Conservation (phyloP, 1,140 invertebrate genomes). For the Ceratitis capitata region DNA sequence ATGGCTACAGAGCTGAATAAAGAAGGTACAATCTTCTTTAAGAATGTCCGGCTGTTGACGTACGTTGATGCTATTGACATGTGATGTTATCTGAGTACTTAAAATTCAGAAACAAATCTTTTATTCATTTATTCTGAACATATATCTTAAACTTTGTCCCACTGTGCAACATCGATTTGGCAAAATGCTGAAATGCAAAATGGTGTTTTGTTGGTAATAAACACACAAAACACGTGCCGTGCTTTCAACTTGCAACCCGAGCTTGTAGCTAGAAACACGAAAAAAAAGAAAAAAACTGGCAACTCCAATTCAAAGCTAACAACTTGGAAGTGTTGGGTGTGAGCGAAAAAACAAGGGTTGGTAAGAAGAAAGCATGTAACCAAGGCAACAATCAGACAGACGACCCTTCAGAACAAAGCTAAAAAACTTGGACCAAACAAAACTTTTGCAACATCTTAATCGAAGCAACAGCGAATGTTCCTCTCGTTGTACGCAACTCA, state of each 20-base stretch:
- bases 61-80: no score
- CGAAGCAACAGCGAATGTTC: background rate
- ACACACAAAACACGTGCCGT: background rate
- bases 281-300: background rate
- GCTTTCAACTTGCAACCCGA: background rate
- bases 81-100: no score
- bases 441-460: background rate
- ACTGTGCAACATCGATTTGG: no score
- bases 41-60: no score
- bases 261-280: background rate
- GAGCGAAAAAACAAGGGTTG: background rate
- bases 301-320: conserved; percentile 10
- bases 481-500: background rate
- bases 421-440: background rate
- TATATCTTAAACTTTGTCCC: no score
- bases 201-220: no score
- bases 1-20: no score
- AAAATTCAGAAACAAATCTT: no score
- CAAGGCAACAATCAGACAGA: background rate
- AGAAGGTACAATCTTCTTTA: no score
- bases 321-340: background rate
- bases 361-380: background rate
- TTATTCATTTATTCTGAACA: no score
- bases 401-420: no score
- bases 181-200: background rate